Base-by-base conservation (phyloP, 92 coral and sea anemone species). In the Plumapathes pennacea region DNA sequence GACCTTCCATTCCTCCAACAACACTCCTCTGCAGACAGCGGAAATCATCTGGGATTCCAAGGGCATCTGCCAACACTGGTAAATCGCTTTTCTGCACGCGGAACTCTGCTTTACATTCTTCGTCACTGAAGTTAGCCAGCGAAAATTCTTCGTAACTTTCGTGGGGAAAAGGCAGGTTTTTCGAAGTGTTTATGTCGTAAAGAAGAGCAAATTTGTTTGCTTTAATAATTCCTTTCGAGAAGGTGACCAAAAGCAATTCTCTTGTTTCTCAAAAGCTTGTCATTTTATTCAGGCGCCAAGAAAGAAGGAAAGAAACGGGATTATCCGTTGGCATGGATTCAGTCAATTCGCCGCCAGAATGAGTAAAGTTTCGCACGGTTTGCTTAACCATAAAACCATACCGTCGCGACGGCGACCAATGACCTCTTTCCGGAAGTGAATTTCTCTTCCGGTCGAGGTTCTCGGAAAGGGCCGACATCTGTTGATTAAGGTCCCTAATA, bases 241-340 rank as follows among this genome's bases (percentile, higher is more conserved):
- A 57, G 17, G 28, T 19, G 22, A 46, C 42, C 17, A 62, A 46
- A 30, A 62, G 69, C 22, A 62, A 62, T 27, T 62, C 69, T 46
- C 69, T 26, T 31, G 57, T 62, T 62, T 62, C 71, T 47, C 37
- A 32, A 10, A 64, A 64, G 71, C 71, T 64, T 17, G 60, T 20
- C 71, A 49, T 64, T 60, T 3, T 0, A 60, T 60, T n/a, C n/a
- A n/a, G n/a, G n/a, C n/a, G n/a, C n/a, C n/a, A n/a, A n/a, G n/a
- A n/a, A n/a, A n/a, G n/a, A n/a, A n/a, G n/a, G n/a, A n/a, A n/a
- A n/a, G n/a, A n/a, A n/a, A n/a, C n/a, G n/a, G n/a, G n/a, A n/a
- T n/a, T n/a, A n/a, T n/a, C n/a, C n/a, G n/a, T n/a, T n/a, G n/a
- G n/a, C n/a, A n/a, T n/a, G n/a, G n/a, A n/a, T n/a, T n/a, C n/a